Conservation (phyloP, 2,888 invertebrate species). For the Asteroscopus sphinx region DNA sequence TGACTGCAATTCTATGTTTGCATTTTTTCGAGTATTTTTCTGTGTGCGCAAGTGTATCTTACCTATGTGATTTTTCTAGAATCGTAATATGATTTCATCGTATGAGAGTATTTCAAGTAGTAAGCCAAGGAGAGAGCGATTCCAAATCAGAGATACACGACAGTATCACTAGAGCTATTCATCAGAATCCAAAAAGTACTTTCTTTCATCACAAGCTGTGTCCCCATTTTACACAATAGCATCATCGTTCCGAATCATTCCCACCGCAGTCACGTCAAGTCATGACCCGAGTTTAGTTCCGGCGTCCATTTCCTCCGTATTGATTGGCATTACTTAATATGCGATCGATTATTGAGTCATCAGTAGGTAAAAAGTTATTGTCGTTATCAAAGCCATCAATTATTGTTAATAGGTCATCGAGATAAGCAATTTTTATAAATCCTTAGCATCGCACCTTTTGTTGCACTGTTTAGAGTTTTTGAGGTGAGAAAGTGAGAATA, state of each 20-base stretch:
- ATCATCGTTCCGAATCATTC: constrained; percentile 30
- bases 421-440: not conserved
- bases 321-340: constrained; percentile 41
- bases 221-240: constrained; percentile 31
- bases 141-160: not conserved
- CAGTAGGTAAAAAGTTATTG: constrained; percentile 12
- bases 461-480: no score
- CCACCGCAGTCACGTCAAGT: constrained; percentile 40
- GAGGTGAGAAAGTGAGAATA: no score
- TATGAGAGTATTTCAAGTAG: not conserved
- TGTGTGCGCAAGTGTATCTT: no score
- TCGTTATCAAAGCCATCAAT: not conserved
- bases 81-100: no score
- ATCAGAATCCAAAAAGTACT: constrained; percentile 6
- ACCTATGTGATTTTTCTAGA: not conserved
- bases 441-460: no score
- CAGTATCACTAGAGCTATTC: not conserved
- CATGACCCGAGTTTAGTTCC: constrained; percentile 51
- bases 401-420: not conserved
- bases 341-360: constrained; percentile 42
- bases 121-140: no score
- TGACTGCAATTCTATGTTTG: no score
- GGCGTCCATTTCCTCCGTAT: constrained; percentile 47
- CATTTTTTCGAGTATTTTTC: no score
- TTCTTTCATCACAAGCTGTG: constrained; percentile 31